phyloP scores from a whole-genome alignment of 2,797 vertebrate species.

The Buphagus erythrorhynchus region DNA sequence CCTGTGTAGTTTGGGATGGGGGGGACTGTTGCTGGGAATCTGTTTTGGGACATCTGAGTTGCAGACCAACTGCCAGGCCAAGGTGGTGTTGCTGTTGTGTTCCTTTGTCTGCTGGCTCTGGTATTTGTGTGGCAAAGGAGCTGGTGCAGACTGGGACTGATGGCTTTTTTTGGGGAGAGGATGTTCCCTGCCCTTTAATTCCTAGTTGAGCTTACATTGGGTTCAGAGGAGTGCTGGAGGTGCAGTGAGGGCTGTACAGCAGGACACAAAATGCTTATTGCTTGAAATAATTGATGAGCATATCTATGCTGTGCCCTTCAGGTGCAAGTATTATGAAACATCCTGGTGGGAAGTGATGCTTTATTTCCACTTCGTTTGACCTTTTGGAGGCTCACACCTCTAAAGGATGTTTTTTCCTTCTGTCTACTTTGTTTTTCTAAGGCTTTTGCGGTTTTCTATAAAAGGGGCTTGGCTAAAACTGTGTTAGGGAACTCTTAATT shows the following conservation, averaged over 20 bases:
- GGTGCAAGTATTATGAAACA: not conserved
- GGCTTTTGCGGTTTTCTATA: not conserved
- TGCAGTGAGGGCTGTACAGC: not conserved
- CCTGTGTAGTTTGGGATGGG: not conserved
- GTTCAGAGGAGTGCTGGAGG: not conserved
- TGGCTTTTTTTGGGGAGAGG: not conserved
- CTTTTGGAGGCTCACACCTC: not conserved
- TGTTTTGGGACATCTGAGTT: not conserved
- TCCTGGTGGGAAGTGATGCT: not conserved
- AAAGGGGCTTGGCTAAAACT: not conserved
- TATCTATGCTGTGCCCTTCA: not conserved
- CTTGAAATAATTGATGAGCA: fast-evolving
- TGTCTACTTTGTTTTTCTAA: not conserved
- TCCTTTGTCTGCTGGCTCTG: not conserved
- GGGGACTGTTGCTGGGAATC: fast-evolving
- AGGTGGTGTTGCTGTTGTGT: not conserved
- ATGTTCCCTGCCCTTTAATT: not conserved
- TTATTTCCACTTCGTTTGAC: not conserved
- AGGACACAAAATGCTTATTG: not conserved
- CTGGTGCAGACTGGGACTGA: not conserved
- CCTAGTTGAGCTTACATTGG: not conserved
- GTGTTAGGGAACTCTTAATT: not conserved
- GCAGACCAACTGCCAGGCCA: not conserved
- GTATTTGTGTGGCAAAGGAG: not conserved
- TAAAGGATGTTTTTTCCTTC: not conserved